Evolutionary conservation across 2,888 invertebrate genomes (phyloP).

Genomic region (Sycophila texana): DNA sequence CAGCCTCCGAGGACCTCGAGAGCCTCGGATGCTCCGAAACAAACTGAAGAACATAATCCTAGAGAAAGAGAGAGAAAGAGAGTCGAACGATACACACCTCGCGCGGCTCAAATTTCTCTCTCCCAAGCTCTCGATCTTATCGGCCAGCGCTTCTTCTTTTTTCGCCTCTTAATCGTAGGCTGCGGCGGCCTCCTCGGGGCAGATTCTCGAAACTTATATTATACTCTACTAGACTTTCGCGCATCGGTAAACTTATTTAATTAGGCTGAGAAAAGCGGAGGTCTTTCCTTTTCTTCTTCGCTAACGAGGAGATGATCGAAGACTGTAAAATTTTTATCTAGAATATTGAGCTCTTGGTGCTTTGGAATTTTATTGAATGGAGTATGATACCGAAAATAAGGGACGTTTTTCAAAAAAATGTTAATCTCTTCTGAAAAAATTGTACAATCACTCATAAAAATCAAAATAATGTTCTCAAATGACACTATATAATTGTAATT

Average conservation of each 20-base stretch:
- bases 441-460: no score
- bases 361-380: no score
- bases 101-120: slow-evolving; percentile 50
- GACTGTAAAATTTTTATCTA: no score
- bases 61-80: slow-evolving; percentile 21
- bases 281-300: not conserved
- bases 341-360: no score
- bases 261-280: slow-evolving; percentile 29
- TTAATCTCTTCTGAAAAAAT: no score
- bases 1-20: not conserved
- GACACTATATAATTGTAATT: no score
- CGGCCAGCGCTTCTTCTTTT: slow-evolving; percentile 32
- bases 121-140: slow-evolving; percentile 32
- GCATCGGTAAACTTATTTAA: slow-evolving; percentile 48
- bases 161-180: slow-evolving; percentile 55
- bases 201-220: no score
- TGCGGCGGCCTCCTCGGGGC: not conserved
- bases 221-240: slow-evolving; percentile 43
- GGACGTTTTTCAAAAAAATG: no score
- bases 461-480: no score
- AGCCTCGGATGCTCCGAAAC: not conserved
- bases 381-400: no score
- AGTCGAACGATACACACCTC: slow-evolving; percentile 32
- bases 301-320: not conserved
- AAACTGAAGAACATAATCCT: slow-evolving; percentile 32